Conservation (phyloP, 2,888 invertebrate species). For the Spodoptera littoralis region DNA sequence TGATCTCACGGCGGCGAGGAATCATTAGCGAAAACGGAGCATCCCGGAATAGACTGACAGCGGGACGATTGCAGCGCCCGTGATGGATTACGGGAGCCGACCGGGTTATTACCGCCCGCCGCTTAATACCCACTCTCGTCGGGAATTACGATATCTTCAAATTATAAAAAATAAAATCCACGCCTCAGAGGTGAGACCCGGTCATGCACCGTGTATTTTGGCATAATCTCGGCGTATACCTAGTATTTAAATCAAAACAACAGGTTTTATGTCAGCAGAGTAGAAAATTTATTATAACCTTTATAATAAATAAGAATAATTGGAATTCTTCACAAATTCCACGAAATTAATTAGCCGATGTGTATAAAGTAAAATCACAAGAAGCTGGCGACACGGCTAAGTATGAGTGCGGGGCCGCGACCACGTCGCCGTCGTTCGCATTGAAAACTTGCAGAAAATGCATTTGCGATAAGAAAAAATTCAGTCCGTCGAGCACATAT, state of each 20-base stretch:
- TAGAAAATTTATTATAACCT: slow-evolving; percentile 56
- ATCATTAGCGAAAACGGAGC: slow-evolving; percentile 87
- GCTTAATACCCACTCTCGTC: slow-evolving; percentile 74
- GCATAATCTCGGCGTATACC: slow-evolving; percentile 45
- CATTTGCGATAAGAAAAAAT: slow-evolving; percentile 88
- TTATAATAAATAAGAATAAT: slow-evolving; percentile 56
- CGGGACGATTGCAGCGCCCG: slow-evolving; percentile 84
- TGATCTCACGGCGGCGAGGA: slow-evolving; percentile 74
- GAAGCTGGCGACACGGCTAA: slow-evolving; percentile 60
- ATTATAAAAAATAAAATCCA: slow-evolving; percentile 55
- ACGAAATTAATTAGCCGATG: slow-evolving; percentile 64
- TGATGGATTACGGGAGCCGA: slow-evolving; percentile 83
- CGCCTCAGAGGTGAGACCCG: slow-evolving; percentile 31
- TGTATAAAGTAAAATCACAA: slow-evolving; percentile 59
- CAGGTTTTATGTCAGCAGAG: slow-evolving; percentile 52
- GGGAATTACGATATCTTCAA: slow-evolving; percentile 68
- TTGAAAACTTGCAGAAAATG: slow-evolving; percentile 88
- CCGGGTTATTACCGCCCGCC: slow-evolving; percentile 77
- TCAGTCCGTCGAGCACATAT: slow-evolving; percentile 84
- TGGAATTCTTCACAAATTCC: slow-evolving; percentile 58
- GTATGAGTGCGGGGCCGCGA: slow-evolving; percentile 65
- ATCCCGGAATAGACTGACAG: slow-evolving; percentile 87
- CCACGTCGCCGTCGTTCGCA: slow-evolving; percentile 74
- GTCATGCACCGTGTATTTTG: slow-evolving; percentile 56
- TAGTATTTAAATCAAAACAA: slow-evolving; percentile 55